Conservation (phyloP, 2,888 invertebrate genomes). For the Dasysyrphus albostriatus region DNA sequence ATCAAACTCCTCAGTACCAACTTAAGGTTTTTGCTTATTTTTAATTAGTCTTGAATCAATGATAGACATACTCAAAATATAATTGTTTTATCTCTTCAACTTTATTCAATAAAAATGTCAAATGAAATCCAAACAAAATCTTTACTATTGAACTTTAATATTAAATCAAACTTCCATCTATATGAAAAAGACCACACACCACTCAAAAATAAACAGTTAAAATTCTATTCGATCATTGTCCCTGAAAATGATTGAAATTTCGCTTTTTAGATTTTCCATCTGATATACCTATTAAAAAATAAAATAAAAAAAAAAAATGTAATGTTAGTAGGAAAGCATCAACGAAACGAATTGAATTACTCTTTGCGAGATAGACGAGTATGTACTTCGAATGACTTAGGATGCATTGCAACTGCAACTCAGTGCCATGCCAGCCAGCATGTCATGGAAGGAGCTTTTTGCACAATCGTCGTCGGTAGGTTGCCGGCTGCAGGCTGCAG, state of each 20-base stretch:
- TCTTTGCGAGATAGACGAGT: background rate
- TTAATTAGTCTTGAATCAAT: background rate
- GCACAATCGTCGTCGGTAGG: slow-evolving; percentile 4
- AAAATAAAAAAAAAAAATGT: slow-evolving; percentile 4
- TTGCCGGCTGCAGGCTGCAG: background rate
- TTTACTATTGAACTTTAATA: background rate
- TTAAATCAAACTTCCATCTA: background rate
- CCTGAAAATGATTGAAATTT: slow-evolving; percentile 29
- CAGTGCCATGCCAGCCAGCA: slow-evolving; percentile 12
- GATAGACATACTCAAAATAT: too few relatives aligned
- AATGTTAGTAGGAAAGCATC: slow-evolving; percentile 39
- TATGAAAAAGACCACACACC: background rate
- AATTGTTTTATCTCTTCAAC: background rate
- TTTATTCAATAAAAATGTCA: background rate
- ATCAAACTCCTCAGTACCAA: too few relatives aligned
- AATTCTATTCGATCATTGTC: slow-evolving; percentile 41
- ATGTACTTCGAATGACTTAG: slow-evolving; percentile 20
- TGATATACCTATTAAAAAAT: slow-evolving; percentile 6
- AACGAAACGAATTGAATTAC: slow-evolving; percentile 66
- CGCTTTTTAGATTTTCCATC: slow-evolving; percentile 6
- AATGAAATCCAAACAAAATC: slow-evolving; percentile 9
- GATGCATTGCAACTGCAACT: slow-evolving; percentile 53
- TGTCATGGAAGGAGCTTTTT: slow-evolving; percentile 13
- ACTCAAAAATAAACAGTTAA: slow-evolving; percentile 11
- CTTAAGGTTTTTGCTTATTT: background rate